Evolutionary conservation across 2,113 vertebrate species (phyloP).

Genomic region (Ictidomys tridecemlineatus): DNA sequence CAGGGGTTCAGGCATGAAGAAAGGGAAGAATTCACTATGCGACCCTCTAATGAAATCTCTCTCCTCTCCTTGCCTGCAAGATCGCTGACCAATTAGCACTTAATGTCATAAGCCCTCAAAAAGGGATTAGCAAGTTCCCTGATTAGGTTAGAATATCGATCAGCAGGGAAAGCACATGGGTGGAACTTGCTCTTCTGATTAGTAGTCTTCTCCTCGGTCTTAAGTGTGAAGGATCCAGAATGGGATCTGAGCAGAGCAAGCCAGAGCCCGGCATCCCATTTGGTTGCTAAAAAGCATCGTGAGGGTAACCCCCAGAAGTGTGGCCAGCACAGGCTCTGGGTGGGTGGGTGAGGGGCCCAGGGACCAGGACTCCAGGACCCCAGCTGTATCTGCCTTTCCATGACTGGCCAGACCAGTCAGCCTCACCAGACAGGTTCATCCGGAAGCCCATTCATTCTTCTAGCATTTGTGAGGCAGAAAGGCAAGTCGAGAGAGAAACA

Average conservation of each 20-base stretch:
- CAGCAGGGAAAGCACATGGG: not conserved
- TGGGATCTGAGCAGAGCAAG: not conserved
- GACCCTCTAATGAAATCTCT: not conserved
- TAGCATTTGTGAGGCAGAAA: not conserved
- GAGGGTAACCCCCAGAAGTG: not conserved
- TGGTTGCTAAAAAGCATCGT: not conserved
- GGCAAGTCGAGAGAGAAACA: not conserved
- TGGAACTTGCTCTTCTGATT: not conserved
- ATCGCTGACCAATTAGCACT: not conserved
- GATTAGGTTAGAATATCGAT: not conserved
- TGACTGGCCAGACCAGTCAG: not conserved
- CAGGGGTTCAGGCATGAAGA: not conserved
- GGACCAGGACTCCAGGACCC: not conserved
- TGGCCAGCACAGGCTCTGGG: not conserved
- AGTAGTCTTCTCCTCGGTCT: not conserved
- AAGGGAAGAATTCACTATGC: too few species aligned
- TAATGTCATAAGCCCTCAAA: not conserved
- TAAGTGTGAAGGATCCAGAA: not conserved
- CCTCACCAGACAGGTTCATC: too few species aligned
- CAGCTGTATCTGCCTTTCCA: not conserved
- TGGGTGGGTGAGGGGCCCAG: not conserved
- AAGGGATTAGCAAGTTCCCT: not conserved
- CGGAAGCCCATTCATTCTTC: not conserved
- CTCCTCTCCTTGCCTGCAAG: too few species aligned
- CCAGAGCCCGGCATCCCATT: not conserved